Evolutionary conservation across 2,888 invertebrate species (phyloP).

Genomic region (Schrankia costaestrigalis): DNA sequence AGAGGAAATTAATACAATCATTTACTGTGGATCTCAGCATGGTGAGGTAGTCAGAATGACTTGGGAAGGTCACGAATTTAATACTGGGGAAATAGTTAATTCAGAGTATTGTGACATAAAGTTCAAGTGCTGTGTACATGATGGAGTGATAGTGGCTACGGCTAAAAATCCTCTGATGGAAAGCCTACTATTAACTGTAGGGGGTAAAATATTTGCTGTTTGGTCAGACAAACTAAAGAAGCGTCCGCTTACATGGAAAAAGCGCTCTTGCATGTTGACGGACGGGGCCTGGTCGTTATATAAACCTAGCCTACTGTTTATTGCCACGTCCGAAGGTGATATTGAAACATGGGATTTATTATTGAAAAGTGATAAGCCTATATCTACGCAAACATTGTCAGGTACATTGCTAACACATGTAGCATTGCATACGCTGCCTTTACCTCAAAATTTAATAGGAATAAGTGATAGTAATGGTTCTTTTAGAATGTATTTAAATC

Average conservation of each 20-base stretch:
- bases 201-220: constrained; percentile 86
- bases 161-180: constrained; percentile 82
- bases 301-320: constrained; percentile 85
- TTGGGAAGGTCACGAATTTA: constrained; percentile 86
- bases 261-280: constrained; percentile 79
- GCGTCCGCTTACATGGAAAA: constrained; percentile 85
- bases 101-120: constrained; percentile 76
- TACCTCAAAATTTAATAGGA: constrained; percentile 82
- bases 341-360: constrained; percentile 91
- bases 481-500: constrained; percentile 82
- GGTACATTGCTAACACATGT: constrained; percentile 84
- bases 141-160: constrained; percentile 84
- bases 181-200: constrained; percentile 84
- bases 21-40: constrained; percentile 66
- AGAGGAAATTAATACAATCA: constrained; percentile 47
- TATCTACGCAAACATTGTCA: constrained; percentile 84
- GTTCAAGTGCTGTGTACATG: constrained; percentile 82
- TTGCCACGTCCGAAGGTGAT: constrained; percentile 86
- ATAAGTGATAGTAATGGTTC: constrained; percentile 86
- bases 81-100: constrained; percentile 82
- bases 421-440: constrained; percentile 78
- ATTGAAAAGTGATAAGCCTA: constrained; percentile 84
- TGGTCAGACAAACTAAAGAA: constrained; percentile 85
- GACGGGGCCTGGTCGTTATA: constrained; percentile 88
- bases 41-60: constrained; percentile 68